Evolutionary conservation across 2,797 vertebrate genomes (phyloP).

Genomic region (Crypturellus tataupa): DNA sequence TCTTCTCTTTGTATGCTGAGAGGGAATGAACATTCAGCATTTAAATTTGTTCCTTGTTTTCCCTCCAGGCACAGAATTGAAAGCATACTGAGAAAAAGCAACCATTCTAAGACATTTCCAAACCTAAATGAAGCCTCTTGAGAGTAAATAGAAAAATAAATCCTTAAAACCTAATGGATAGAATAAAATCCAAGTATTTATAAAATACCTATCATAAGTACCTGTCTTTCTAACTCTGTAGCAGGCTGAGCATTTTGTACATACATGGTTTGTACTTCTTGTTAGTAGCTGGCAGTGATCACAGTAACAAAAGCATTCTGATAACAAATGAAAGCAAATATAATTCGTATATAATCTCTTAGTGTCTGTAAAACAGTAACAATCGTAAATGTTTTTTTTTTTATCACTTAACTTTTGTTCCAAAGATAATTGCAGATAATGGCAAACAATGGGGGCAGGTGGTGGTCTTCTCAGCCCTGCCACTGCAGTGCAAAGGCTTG

Average conservation of each 20-base stretch:
- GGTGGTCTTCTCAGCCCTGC: too few relatives aligned
- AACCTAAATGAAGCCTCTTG: not conserved
- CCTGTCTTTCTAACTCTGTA: not conserved
- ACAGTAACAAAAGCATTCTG: not conserved
- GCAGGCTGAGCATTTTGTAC: not conserved
- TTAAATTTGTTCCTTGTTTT: not conserved
- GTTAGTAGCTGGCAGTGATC: not conserved
- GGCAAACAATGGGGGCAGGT: too few relatives aligned
- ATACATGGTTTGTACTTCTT: not conserved
- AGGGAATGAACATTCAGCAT: not conserved
- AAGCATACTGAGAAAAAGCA: not conserved
- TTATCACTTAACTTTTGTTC: too few relatives aligned
- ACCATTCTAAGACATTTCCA: not conserved
- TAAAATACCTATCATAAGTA: not conserved
- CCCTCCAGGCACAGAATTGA: not conserved
- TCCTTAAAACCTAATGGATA: not conserved
- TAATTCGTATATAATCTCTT: not conserved
- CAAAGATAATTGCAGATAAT: too few relatives aligned
- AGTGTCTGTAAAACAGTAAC: not conserved
- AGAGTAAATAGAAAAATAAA: not conserved
- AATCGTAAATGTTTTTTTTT: not conserved
- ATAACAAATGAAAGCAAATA: not conserved
- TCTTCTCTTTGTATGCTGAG: not conserved
- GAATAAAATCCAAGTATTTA: not conserved
- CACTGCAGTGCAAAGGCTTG: too few relatives aligned